These are phyloP conservation scores for Thereva unica DNA, from an alignment of 2,888 invertebrate genomes.

Conservation along the genomic window DNA sequence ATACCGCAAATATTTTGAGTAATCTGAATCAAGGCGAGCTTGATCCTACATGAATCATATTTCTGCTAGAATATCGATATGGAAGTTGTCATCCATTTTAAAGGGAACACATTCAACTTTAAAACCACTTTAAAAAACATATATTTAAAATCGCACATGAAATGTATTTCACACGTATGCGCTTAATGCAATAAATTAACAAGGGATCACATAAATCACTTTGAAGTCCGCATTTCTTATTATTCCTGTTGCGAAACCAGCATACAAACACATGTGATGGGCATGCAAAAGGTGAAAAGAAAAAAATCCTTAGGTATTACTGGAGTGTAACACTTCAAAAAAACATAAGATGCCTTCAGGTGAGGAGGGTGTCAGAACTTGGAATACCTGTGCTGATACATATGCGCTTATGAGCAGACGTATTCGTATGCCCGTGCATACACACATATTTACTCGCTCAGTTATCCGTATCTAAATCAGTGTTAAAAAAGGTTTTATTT, in stretches of 20 bases:
- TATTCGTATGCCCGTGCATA: constrained; percentile 6
- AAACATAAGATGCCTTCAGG: constrained; percentile 2
- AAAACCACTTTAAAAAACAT: no score
- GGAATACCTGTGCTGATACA: background rate
- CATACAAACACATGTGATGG: constrained; percentile 24
- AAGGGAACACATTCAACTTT: no score
- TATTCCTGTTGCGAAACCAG: constrained; percentile 32
- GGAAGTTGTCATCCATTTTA: no score
- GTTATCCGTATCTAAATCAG: background rate
- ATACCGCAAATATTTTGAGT: no score
- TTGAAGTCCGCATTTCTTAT: constrained; percentile 49
- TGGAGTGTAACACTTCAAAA: no score
- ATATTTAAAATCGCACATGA: no score
- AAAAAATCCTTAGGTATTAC: constrained; percentile 11
- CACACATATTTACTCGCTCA: background rate
- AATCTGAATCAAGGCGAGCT: no score
- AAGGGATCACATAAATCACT: constrained; percentile 57
- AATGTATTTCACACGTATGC: no score
- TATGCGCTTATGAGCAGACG: background rate
- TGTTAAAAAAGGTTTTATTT: background rate
- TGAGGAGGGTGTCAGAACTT: constrained; percentile 25
- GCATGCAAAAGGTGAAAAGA: constrained; percentile 24
- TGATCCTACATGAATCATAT: no score
- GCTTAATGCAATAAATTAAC: constrained; percentile 53
- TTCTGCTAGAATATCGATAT: no score